Evolutionary conservation across 2,113 vertebrate species (phyloP).

Genomic region (Cepphus grylle): DNA sequence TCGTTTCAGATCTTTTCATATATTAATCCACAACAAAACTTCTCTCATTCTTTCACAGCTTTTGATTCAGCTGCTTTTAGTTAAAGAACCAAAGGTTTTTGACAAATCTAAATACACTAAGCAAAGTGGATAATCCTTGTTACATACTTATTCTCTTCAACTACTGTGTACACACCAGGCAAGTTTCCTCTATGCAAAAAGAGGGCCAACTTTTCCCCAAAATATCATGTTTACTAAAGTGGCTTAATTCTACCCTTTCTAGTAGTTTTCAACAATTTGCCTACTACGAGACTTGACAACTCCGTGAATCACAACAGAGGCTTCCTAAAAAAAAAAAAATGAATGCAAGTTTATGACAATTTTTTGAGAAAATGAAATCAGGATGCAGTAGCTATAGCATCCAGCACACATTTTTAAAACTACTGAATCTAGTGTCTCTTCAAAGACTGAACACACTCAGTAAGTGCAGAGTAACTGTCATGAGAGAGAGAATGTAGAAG

Average conservation of each 20-base stretch:
- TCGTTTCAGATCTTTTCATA: neutral
- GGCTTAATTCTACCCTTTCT: neutral
- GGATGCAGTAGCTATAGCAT: neutral
- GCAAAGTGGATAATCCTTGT: neutral
- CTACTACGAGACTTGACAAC: neutral
- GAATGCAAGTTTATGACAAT: neutral
- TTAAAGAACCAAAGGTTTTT: neutral
- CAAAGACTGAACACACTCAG: neutral
- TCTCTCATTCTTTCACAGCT: neutral
- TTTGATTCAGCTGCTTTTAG: neutral
- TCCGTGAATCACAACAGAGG: neutral
- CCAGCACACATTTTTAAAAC: neutral
- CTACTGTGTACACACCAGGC: rapidly evolving
- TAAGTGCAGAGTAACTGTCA: neutral
- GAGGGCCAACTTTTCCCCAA: neutral
- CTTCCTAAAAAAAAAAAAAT: neutral
- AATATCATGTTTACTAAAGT: neutral
- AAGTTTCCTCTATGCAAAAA: neutral
- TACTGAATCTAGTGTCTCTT: neutral
- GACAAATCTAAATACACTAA: neutral
- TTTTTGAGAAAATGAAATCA: neutral
- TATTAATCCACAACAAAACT: neutral
- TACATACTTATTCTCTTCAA: neutral
- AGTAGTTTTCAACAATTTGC: neutral
- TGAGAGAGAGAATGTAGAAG: rapidly evolving